Conservation (phyloP, 2,113 vertebrate genomes). For the Planiliza haematocheilus region DNA sequence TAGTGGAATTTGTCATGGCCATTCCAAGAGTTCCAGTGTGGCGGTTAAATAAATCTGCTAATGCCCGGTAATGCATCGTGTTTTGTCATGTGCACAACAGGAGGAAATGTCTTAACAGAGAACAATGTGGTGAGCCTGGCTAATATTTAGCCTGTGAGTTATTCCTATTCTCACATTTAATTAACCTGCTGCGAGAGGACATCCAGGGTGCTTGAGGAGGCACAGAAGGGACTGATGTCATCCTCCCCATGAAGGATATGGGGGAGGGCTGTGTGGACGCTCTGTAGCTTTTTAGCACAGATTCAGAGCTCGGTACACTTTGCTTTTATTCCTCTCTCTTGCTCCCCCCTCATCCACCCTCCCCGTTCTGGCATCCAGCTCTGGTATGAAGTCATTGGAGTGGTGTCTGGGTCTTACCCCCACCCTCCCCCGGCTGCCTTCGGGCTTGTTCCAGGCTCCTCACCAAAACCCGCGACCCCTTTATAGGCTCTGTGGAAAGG, state of each 20-base stretch:
- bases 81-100: slow-evolving; percentile 38
- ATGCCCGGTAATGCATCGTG: slow-evolving; percentile 42
- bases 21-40: slow-evolving; percentile 51
- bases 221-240: slow-evolving; percentile 45
- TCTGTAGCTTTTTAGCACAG: slow-evolving; percentile 25
- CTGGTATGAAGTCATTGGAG: slow-evolving; percentile 69
- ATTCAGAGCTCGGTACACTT: slow-evolving; percentile 35
- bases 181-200: slow-evolving; percentile 17
- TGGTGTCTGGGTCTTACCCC: slow-evolving; percentile 41
- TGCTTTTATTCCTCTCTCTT: slow-evolving; percentile 47
- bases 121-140: slow-evolving; percentile 22
- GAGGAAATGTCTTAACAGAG: slow-evolving; percentile 22
- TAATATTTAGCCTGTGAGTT: slow-evolving; percentile 18
- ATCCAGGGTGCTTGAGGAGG: background rate
- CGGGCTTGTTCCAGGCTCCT: slow-evolving; percentile 64
- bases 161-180: slow-evolving; percentile 37
- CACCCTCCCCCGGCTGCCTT: slow-evolving; percentile 5
- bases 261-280: background rate
- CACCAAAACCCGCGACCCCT: slow-evolving; percentile 54
- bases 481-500: slow-evolving; percentile 80
- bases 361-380: slow-evolving; percentile 65
- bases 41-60: slow-evolving; percentile 40
- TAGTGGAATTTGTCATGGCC: slow-evolving; percentile 70
- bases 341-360: slow-evolving; percentile 14
- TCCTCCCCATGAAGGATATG: background rate